Evolutionary conservation across 53 echinoderm and acorn worm species (phyloP).

Genomic region (Paelopatides confundens): DNA sequence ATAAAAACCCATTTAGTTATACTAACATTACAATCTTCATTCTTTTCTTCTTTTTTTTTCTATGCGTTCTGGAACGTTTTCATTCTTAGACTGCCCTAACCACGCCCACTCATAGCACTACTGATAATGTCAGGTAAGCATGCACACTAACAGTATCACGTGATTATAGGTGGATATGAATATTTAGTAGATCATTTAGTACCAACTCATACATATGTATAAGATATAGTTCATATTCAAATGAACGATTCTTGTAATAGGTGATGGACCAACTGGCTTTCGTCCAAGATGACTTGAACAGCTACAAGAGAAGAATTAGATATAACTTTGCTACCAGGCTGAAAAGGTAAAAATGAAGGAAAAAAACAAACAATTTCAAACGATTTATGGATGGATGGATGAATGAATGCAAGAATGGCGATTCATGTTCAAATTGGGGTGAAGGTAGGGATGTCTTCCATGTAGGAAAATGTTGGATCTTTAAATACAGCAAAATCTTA

Average conservation of each 20-base stretch:
- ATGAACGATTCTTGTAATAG: slow-evolving; percentile 60
- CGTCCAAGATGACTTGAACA: slow-evolving; percentile 90
- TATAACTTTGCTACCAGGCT: slow-evolving; percentile 76
- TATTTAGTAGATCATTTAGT: not conserved
- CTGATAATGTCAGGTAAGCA: slow-evolving; percentile 44
- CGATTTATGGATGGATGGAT: not conserved
- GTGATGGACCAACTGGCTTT: slow-evolving; percentile 86
- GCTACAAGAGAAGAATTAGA: slow-evolving; percentile 80
- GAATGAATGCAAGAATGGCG: too few relatives aligned
- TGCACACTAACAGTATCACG: slow-evolving; percentile 22
- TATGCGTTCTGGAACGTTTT: not conserved
- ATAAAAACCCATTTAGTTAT: not conserved
- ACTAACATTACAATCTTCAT: not conserved
- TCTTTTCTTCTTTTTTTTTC: not conserved
- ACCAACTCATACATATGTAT: not conserved
- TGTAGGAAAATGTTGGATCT: too few relatives aligned
- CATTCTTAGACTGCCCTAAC: slow-evolving; percentile 28
- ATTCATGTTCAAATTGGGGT: too few relatives aligned
- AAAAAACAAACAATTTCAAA: not conserved
- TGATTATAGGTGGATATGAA: not conserved
- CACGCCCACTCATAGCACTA: slow-evolving; percentile 25
- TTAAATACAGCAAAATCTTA: too few relatives aligned
- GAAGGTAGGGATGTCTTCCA: too few relatives aligned
- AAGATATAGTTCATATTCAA: not conserved
- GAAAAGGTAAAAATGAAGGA: slow-evolving; percentile 77